A percentile compares a stretch with the other conserved stretches of the same genome.
These are phyloP conservation scores for Lycopodina hypogea DNA, from an alignment of 37 sponge, comb jelly and placozoan genomes.

Conservation along the genomic window DNA sequence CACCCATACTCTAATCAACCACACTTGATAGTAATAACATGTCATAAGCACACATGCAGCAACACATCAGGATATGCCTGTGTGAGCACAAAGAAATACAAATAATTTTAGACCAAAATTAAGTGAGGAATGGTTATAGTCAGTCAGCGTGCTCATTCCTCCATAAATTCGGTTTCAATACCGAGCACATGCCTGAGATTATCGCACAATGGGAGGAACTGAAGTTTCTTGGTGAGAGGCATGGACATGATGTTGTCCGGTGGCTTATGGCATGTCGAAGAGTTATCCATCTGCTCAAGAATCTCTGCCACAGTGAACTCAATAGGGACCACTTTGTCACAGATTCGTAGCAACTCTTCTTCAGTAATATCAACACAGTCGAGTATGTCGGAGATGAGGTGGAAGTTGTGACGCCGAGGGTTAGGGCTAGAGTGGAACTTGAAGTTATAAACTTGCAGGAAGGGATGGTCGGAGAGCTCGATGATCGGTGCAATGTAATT, in stretches of 20 bases:
- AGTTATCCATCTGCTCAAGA: slow-evolving; percentile 21
- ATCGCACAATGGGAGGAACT: slow-evolving; percentile 58
- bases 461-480: slow-evolving; percentile 46
- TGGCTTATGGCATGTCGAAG: neutral
- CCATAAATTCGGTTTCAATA: slow-evolving; percentile 45
- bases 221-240: slow-evolving; percentile 18
- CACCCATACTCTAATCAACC: too few species aligned
- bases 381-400: slow-evolving; percentile 54
- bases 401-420: slow-evolving; percentile 67
- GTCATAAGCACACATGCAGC: too few species aligned
- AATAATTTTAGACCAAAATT: too few species aligned
- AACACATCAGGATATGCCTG: too few species aligned
- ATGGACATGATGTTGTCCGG: slow-evolving; percentile 5
- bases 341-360: slow-evolving; percentile 6
- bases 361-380: slow-evolving; percentile 7
- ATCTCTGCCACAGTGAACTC: slow-evolving; percentile 44
- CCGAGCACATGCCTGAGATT: slow-evolving; percentile 26
- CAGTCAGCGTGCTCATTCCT: too few species aligned
- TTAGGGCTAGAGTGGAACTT: slow-evolving; percentile 25
- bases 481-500: slow-evolving; percentile 53
- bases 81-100: too few species aligned
- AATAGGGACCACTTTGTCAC: neutral
- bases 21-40: too few species aligned
- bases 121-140: too few species aligned
- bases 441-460: slow-evolving; percentile 60